phyloP scores from a whole-genome alignment of 2,797 vertebrate genomes.

The Lepus townsendii region DNA sequence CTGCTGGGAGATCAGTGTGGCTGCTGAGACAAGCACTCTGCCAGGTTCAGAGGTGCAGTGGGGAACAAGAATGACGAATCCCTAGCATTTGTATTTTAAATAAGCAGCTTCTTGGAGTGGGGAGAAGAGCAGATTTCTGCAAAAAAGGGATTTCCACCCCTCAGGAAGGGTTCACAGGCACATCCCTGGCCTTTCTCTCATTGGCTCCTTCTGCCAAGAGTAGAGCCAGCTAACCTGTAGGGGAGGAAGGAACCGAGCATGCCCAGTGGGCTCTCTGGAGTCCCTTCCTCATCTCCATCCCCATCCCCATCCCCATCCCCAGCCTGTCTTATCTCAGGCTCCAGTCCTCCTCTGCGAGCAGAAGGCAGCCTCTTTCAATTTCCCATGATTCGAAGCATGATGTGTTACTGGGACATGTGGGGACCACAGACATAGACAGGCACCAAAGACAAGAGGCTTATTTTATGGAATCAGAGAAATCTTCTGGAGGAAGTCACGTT shows the following conservation, averaged over 20 bases:
- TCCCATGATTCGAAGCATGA: neutral
- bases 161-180: neutral
- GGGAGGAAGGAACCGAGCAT: neutral
- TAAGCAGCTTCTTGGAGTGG: neutral
- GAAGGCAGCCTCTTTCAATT: neutral
- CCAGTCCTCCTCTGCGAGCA: neutral
- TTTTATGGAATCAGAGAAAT: neutral
- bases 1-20: neutral
- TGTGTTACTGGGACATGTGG: too few species aligned
- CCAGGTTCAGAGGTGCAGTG: neutral
- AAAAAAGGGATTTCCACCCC: neutral
- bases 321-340: too few species aligned
- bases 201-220: neutral
- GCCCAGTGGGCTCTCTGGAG: neutral
- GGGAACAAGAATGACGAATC: neutral
- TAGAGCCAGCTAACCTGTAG: neutral
- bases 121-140: neutral
- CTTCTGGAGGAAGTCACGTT: neutral
- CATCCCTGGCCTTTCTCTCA: neutral
- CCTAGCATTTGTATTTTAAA: conserved; percentile 39
- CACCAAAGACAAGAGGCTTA: neutral
- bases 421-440: neutral
- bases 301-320: rapidly evolving
- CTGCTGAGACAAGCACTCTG: neutral
- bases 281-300: neutral